phyloP scores from a whole-genome alignment of 2,888 invertebrate genomes.

The Lochmaea crataegi region DNA sequence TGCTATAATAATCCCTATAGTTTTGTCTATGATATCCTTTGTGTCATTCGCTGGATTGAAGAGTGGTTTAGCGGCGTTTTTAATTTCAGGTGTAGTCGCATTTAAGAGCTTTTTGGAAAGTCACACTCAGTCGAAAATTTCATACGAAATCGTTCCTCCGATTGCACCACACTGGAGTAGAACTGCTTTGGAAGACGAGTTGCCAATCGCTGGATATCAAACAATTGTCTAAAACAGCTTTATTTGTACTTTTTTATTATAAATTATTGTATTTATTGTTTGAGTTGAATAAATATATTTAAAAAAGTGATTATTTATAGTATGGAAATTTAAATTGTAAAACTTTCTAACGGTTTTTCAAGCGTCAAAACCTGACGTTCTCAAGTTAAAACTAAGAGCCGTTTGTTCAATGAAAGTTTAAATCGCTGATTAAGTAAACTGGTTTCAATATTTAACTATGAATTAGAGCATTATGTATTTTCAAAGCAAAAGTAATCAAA shows the following conservation, averaged over 20 bases:
- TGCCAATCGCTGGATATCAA: constrained; percentile 51
- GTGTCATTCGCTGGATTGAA: constrained; percentile 75
- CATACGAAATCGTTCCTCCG: constrained; percentile 62
- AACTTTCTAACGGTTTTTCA: too few relatives aligned
- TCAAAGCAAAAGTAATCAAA: too few relatives aligned
- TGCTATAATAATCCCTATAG: constrained; percentile 70
- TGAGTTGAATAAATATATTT: background rate
- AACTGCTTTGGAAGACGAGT: constrained; percentile 42
- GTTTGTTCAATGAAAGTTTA: too few relatives aligned
- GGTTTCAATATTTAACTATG: too few relatives aligned
- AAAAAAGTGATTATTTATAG: background rate
- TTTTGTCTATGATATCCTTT: constrained; percentile 72
- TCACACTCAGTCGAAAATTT: constrained; percentile 55
- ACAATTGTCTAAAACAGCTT: constrained; percentile 41
- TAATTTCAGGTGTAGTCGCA: constrained; percentile 68
- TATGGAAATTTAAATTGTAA: too few relatives aligned
- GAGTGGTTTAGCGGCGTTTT: constrained; percentile 71
- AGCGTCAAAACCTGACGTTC: too few relatives aligned
- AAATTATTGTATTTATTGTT: constrained; percentile 6
- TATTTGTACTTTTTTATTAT: constrained; percentile 1
- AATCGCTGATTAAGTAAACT: too few relatives aligned
- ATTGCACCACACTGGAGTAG: constrained; percentile 59
- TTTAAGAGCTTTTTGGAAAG: constrained; percentile 59
- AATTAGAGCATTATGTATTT: too few relatives aligned
- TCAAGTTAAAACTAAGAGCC: too few relatives aligned